These are phyloP conservation scores for rabbit (Oryctolagus cuniculus) DNA, from an alignment of 2,113 vertebrate genomes.

Conservation along the genomic window DNA sequence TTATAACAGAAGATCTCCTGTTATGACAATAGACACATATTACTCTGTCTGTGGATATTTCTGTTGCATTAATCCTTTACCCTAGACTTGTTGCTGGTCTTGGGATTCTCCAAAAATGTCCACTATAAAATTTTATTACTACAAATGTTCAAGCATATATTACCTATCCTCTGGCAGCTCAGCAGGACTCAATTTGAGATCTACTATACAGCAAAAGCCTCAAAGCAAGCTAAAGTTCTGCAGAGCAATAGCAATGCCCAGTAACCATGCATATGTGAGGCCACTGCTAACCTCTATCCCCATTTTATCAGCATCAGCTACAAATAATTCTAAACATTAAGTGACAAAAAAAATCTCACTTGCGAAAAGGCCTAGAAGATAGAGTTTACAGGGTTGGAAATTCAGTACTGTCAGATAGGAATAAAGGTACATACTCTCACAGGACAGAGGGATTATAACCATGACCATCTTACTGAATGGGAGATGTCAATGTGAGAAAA, in stretches of 20 bases:
- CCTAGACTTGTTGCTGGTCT: not conserved
- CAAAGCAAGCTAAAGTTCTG: not conserved
- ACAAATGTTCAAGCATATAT: not conserved
- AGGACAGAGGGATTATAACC: not conserved
- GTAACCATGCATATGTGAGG: not conserved
- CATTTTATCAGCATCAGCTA: not conserved
- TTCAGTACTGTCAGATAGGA: not conserved
- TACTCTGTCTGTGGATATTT: not conserved
- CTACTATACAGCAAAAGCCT: slow-evolving; percentile 25
- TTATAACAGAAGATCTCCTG: not conserved
- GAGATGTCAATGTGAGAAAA: not conserved
- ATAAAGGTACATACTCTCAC: not conserved
- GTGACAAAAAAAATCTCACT: not conserved
- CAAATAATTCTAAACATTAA: slow-evolving; percentile 32
- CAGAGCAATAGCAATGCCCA: not conserved
- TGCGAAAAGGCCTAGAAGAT: not conserved
- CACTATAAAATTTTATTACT: slow-evolving; percentile 32
- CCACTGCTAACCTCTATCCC: not conserved
- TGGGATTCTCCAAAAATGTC: slow-evolving; percentile 28
- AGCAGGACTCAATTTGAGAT: not conserved
- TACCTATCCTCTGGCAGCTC: not conserved
- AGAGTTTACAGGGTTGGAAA: not conserved
- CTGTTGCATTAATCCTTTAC: not conserved
- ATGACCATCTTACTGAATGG: not conserved
- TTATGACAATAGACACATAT: not conserved